phyloP scores from a whole-genome alignment of 2,797 vertebrate species.

The Threskiornis aethiopicus region DNA sequence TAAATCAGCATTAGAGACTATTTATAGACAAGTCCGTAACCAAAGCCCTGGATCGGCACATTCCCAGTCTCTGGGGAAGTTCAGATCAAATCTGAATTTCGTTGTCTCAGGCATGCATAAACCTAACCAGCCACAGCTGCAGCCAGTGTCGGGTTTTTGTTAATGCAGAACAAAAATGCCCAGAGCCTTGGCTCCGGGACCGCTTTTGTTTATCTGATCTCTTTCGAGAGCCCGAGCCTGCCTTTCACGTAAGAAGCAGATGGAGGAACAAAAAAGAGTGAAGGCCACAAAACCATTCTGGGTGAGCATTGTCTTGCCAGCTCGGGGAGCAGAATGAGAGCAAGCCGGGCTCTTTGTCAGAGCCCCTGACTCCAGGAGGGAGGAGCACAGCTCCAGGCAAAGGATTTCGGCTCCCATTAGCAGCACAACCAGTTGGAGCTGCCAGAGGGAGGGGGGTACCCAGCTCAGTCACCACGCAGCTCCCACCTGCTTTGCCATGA shows the following conservation, averaged over 20 bases:
- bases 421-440: background rate
- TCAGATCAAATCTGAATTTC: slow-evolving; percentile 3
- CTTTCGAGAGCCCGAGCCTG: background rate
- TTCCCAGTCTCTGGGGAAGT: slow-evolving; percentile 13
- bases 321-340: background rate
- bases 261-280: background rate
- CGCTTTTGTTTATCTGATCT: slow-evolving; percentile 3
- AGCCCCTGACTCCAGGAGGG: background rate
- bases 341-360: background rate
- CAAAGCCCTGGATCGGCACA: background rate
- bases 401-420: background rate
- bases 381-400: background rate
- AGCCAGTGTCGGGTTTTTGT: background rate
- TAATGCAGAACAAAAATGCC: slow-evolving; percentile 21
- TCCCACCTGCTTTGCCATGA: background rate
- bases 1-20: slow-evolving; percentile 1
- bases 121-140: slow-evolving; percentile 22
- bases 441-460: background rate
- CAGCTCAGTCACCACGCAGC: accelerated
- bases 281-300: background rate
- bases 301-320: background rate
- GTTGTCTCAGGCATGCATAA: background rate
- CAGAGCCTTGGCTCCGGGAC: background rate
- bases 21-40: background rate
- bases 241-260: background rate